Evolutionary conservation across 2,888 invertebrate genomes (phyloP).

Genomic region (Venustoraphidia nigricollis): DNA sequence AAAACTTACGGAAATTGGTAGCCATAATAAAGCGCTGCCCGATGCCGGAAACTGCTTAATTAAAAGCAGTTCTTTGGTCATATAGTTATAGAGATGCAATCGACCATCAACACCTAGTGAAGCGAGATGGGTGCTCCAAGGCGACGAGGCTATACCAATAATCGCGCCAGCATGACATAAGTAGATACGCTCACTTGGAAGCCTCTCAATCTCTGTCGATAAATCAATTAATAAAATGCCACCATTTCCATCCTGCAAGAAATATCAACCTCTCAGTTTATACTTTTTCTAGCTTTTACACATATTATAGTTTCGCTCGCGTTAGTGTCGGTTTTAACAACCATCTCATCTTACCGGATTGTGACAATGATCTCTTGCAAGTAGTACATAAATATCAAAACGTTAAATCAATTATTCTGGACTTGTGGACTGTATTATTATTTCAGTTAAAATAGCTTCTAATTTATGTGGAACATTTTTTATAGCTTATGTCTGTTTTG

Average conservation of each 20-base stretch:
- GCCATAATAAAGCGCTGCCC: conserved; percentile 49
- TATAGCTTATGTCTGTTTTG: no score
- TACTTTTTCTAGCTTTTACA: neutral
- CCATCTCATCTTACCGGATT: no score
- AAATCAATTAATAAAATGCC: conserved; percentile 64
- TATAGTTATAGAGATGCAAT: conserved; percentile 57
- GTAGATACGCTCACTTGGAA: conserved; percentile 33
- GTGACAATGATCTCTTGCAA: no score
- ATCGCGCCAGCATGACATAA: conserved; percentile 65
- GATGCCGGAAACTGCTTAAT: conserved; percentile 36
- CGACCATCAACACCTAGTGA: conserved; percentile 61
- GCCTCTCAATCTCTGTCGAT: conserved; percentile 31
- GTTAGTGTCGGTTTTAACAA: no score
- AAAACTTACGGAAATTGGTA: conserved; percentile 44
- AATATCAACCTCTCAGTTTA: neutral
- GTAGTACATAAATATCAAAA: no score
- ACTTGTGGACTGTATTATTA: no score
- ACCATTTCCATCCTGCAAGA: conserved; percentile 63
- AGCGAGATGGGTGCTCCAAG: conserved; percentile 51
- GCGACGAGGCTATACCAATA: conserved; percentile 49
- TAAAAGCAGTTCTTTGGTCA: conserved; percentile 38
- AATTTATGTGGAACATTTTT: no score
- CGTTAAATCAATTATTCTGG: no score
- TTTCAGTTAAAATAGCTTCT: no score
- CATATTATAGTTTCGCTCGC: no score